phyloP scores from a whole-genome alignment of 1,140 invertebrate genomes.

The Cydia pomonella region DNA sequence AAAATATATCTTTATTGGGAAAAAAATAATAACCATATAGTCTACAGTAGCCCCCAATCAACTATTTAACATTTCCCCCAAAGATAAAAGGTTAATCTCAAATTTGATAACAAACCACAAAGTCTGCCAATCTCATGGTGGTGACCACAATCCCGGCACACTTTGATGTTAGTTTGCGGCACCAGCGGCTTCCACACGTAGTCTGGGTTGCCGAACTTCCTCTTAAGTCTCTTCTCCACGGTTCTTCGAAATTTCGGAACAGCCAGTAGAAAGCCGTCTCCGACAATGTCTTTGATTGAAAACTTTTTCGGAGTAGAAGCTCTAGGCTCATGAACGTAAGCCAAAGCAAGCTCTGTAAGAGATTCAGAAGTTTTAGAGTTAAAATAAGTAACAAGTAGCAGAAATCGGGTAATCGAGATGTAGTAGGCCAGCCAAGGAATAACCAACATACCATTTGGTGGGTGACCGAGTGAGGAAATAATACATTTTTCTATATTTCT shows the following conservation, averaged over 20 bases:
- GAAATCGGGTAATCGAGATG: constrained; percentile 27
- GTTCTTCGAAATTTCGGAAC: constrained; percentile 89
- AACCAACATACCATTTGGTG: constrained; percentile 57
- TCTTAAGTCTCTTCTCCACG: constrained; percentile 85
- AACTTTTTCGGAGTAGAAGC: constrained; percentile 49
- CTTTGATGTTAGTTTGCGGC: constrained; percentile 87
- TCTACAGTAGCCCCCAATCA: no score
- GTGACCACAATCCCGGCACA: constrained; percentile 90
- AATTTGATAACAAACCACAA: constrained; percentile 87
- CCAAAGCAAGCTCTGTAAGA: constrained; percentile 64
- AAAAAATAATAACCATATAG: no score
- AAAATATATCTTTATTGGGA: no score
- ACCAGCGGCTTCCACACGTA: constrained; percentile 85
- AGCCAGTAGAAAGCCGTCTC: constrained; percentile 89
- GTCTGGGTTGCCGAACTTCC: constrained; percentile 86
- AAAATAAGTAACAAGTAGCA: constrained; percentile 5
- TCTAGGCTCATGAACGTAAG: constrained; percentile 54
- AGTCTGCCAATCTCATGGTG: constrained; percentile 87
- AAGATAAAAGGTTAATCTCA: no score
- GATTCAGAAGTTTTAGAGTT: constrained; percentile 2
- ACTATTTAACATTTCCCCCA: neutral
- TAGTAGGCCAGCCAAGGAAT: neutral
- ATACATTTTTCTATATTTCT: constrained; percentile 59
- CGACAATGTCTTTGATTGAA: constrained; percentile 83
- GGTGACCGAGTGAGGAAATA: constrained; percentile 58